These are phyloP conservation scores for Cheumatopsyche charites DNA, from an alignment of 1,140 invertebrate genomes.

Conservation along the genomic window DNA sequence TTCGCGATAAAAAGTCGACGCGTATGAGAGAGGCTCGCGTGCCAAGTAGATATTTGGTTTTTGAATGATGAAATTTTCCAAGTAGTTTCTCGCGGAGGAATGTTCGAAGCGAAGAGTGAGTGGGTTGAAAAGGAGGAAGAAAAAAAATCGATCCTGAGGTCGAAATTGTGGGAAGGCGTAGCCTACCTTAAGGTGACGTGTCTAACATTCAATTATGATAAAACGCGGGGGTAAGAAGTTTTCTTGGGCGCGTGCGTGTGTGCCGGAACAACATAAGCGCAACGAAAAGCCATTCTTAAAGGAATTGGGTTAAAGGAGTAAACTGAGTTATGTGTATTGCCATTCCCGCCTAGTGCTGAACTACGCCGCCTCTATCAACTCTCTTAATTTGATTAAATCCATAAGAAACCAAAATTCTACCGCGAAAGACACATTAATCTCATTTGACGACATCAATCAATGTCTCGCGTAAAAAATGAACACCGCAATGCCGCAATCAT, in stretches of 20 bases:
- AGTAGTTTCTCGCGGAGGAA: slow-evolving; percentile 16
- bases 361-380: slow-evolving; percentile 7
- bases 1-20: neutral
- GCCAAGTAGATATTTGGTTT: slow-evolving; percentile 24
- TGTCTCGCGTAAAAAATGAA: slow-evolving; percentile 11
- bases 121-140: neutral
- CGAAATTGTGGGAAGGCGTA: slow-evolving; percentile 1
- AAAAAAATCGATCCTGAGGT: slow-evolving; percentile 19
- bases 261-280: slow-evolving; percentile 15
- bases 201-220: slow-evolving; percentile 34
- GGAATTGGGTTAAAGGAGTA: slow-evolving; percentile 28
- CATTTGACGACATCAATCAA: slow-evolving; percentile 1
- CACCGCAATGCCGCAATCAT: neutral
- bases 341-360: neutral
- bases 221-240: slow-evolving; percentile 19
- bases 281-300: slow-evolving; percentile 25
- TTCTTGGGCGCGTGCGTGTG: slow-evolving; percentile 1
- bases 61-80: slow-evolving; percentile 32
- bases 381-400: slow-evolving; percentile 35
- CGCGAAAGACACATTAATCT: neutral
- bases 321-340: slow-evolving; percentile 31
- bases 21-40: slow-evolving; percentile 14
- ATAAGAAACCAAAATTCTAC: slow-evolving; percentile 1
- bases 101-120: slow-evolving; percentile 1
- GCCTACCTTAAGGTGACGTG: slow-evolving; percentile 24